These are phyloP conservation scores for Rhinella marina DNA, from an alignment of 2,797 vertebrate species.

Conservation along the genomic window DNA sequence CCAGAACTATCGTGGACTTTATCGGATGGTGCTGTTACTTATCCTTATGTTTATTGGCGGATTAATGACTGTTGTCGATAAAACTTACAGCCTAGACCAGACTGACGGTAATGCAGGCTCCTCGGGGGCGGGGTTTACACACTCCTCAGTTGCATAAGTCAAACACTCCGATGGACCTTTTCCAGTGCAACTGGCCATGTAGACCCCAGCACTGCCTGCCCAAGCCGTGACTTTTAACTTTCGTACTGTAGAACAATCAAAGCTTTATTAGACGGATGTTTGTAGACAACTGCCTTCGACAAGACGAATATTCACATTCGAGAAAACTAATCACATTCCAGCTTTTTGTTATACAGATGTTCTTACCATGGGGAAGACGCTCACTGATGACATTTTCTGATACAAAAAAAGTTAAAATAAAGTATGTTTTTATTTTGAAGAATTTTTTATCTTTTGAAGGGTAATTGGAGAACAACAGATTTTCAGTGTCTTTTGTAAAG, in stretches of 20 bases:
- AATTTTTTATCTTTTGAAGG: neutral
- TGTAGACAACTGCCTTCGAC: neutral
- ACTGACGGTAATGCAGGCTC: neutral
- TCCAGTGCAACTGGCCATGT: neutral
- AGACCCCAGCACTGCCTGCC: neutral
- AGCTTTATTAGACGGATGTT: constrained; percentile 17
- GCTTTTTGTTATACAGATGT: neutral
- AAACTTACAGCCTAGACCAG: neutral
- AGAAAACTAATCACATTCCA: constrained; percentile 1
- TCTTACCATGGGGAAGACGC: neutral
- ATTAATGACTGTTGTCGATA: neutral
- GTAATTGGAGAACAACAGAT: neutral
- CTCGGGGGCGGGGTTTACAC: neutral
- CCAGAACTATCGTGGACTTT: neutral
- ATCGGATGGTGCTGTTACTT: neutral
- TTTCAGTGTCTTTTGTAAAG: neutral
- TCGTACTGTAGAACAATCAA: constrained; percentile 2
- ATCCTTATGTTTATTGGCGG: neutral
- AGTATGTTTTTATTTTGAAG: neutral
- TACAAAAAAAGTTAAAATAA: neutral
- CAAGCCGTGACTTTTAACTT: neutral
- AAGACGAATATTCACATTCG: neutral
- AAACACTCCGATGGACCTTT: neutral
- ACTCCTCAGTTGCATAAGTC: neutral
- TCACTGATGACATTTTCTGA: neutral